These are phyloP conservation scores for Ectemnius continuus DNA, from an alignment of 2,888 invertebrate genomes.

Conservation along the genomic window DNA sequence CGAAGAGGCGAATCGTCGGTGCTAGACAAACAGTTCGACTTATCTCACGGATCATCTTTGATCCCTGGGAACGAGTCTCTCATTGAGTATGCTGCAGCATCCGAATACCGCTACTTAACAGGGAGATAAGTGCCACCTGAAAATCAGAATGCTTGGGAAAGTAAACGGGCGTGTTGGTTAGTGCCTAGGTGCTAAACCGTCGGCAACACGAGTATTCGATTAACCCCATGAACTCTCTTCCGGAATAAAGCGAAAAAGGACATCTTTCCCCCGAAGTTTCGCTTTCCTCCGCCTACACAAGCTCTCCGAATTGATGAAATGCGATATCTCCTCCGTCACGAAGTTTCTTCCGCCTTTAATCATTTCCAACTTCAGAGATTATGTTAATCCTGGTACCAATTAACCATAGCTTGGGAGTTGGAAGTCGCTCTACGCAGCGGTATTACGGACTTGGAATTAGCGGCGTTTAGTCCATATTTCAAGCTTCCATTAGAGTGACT, in stretches of 20 bases:
- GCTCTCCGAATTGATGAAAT: too few relatives aligned
- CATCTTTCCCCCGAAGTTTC: constrained; percentile 54
- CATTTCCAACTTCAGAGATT: too few relatives aligned
- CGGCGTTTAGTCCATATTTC: constrained; percentile 49
- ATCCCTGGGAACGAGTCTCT: constrained; percentile 50
- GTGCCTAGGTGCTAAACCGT: constrained; percentile 67
- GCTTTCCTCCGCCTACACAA: constrained; percentile 20
- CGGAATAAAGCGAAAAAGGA: constrained; percentile 50
- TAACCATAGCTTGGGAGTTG: too few relatives aligned
- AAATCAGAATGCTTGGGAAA: constrained; percentile 46
- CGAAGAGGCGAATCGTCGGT: constrained; percentile 52
- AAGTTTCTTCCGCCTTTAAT: too few relatives aligned
- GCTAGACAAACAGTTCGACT: constrained; percentile 57
- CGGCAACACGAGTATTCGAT: constrained; percentile 71
- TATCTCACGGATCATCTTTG: constrained; percentile 56
- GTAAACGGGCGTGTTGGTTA: constrained; percentile 61
- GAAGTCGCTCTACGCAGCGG: too few relatives aligned
- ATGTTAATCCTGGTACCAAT: too few relatives aligned
- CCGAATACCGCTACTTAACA: constrained; percentile 23
- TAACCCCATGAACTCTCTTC: constrained; percentile 63
- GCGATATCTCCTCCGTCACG: too few relatives aligned
- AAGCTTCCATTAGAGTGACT: constrained; percentile 31
- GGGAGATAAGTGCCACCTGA: constrained; percentile 11
- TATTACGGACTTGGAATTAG: constrained; percentile 17
- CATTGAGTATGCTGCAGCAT: constrained; percentile 23